Evolutionary conservation across 2,113 vertebrate genomes (phyloP).

Genomic region (Anolis carolinensis): DNA sequence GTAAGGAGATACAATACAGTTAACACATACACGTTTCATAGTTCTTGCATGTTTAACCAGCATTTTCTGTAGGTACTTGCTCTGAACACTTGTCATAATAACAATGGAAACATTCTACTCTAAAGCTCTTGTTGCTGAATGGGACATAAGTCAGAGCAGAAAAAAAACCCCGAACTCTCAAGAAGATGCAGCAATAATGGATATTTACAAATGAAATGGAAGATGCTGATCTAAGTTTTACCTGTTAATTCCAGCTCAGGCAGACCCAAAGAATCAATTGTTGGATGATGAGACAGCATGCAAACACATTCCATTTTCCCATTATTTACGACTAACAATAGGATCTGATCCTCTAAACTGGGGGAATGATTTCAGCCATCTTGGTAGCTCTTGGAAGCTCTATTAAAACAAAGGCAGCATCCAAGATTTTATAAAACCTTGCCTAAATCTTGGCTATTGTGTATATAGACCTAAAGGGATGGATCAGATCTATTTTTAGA

Average conservation of each 20-base stretch:
- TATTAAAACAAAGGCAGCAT: background rate
- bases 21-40: background rate
- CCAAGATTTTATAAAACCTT: background rate
- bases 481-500: conserved; percentile 32
- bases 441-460: background rate
- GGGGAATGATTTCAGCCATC: no score
- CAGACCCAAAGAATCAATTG: no score
- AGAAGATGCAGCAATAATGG: background rate
- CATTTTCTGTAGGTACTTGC: background rate
- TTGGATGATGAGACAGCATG: no score
- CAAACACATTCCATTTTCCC: no score
- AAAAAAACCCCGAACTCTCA: no score
- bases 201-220: background rate
- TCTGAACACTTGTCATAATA: background rate
- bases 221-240: no score
- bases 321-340: no score
- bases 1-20: background rate
- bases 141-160: background rate
- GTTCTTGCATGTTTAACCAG: background rate
- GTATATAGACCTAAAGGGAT: background rate
- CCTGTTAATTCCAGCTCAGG: no score
- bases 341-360: no score
- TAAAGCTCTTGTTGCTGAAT: background rate
- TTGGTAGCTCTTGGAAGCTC: background rate
- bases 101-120: background rate